phyloP scores from a whole-genome alignment of 2,113 vertebrate genomes.

The Entelurus aequoreus region DNA sequence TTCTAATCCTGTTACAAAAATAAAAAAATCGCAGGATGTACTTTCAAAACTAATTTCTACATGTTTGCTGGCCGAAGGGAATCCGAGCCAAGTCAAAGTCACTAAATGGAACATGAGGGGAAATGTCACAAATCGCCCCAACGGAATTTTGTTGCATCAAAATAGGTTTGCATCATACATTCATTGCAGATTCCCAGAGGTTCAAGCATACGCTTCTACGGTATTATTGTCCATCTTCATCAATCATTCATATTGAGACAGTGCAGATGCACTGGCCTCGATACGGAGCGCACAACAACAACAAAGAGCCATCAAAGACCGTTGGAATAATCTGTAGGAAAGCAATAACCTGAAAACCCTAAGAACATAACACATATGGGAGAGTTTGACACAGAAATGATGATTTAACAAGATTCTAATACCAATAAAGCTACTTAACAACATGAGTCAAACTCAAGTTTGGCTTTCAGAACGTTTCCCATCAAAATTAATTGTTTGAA shows the following conservation, averaged over 20 bases:
- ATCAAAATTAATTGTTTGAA: no score
- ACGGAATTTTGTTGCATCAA: slow-evolving; percentile 1
- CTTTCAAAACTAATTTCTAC: not conserved
- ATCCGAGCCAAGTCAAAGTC: not conserved
- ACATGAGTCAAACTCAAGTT: no score
- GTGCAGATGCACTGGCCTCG: not conserved
- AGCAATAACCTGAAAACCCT: not conserved
- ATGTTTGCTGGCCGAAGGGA: not conserved
- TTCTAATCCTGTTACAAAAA: not conserved
- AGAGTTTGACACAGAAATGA: no score
- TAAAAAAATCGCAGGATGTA: not conserved
- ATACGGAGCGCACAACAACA: slow-evolving; percentile 1
- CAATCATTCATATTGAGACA: slow-evolving; percentile 5
- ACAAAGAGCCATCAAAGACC: slow-evolving; percentile 1
- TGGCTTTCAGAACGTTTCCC: no score
- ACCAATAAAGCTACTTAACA: no score
- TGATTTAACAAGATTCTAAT: no score
- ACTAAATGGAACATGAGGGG: not conserved
- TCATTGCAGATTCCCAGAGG: slow-evolving; percentile 2
- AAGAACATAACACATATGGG: not conserved
- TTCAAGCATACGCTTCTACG: slow-evolving; percentile 8
- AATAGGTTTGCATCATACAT: slow-evolving; percentile 2
- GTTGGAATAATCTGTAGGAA: not conserved
- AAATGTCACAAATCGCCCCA: not conserved
- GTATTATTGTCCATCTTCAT: slow-evolving; percentile 10